A percentile compares a stretch with the other conserved stretches of the same genome.
These are phyloP conservation scores for Sterrhoptilus dennistouni DNA, from an alignment of 2,113 vertebrate species.

Conservation along the genomic window DNA sequence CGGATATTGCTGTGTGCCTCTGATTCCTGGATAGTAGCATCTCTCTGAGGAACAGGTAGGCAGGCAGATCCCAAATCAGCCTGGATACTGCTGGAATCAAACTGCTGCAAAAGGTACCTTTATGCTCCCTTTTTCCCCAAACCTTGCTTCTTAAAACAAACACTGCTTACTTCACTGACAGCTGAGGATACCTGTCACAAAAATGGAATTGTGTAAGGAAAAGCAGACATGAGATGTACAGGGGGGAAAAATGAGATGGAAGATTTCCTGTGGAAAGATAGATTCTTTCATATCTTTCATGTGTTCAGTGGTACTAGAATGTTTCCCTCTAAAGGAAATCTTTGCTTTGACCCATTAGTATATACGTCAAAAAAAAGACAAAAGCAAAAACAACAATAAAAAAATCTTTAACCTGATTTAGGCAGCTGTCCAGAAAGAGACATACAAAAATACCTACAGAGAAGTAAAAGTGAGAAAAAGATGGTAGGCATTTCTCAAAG, in stretches of 20 bases:
- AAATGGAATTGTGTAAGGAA: background rate
- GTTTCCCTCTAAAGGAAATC: slow-evolving; percentile 4
- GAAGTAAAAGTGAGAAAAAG: slow-evolving; percentile 11
- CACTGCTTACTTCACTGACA: background rate
- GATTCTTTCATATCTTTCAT: background rate
- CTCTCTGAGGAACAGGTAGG: background rate
- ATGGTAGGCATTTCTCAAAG: background rate
- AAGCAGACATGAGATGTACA: background rate
- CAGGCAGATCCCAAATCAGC: background rate
- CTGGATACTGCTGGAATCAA: background rate
- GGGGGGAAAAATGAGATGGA: background rate
- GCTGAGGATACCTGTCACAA: rapidly evolving
- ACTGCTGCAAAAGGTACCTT: background rate
- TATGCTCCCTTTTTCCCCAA: background rate
- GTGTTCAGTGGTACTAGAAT: background rate
- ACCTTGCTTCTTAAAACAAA: background rate
- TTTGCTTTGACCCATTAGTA: background rate
- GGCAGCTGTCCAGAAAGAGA: background rate
- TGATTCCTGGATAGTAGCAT: background rate
- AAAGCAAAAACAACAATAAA: background rate
- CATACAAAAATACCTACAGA: background rate
- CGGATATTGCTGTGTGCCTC: background rate
- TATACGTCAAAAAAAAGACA: background rate
- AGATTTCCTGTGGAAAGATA: background rate
- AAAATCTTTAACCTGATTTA: background rate